Conservation (phyloP, 1,140 invertebrate genomes). For the Drosophila micromelanica region DNA sequence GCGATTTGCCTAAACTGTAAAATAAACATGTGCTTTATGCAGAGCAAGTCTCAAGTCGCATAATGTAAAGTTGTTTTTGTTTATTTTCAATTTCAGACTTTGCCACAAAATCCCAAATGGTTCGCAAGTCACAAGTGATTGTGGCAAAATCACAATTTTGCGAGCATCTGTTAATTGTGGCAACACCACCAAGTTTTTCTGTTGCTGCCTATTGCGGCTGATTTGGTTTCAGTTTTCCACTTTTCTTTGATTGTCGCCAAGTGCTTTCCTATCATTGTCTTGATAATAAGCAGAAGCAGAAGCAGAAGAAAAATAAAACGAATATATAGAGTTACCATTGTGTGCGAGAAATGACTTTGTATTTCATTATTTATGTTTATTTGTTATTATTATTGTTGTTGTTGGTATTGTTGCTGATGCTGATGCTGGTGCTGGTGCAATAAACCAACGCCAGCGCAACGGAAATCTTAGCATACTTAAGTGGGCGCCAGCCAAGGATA, state of each 20-base stretch:
- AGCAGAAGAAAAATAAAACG: conserved; percentile 2
- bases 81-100: neutral
- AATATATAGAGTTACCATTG: conserved; percentile 47
- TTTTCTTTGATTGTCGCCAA: neutral
- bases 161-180: conserved; percentile 1
- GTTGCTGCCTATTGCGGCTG: conserved; percentile 9
- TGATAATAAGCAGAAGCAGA: neutral
- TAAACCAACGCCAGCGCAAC: conserved; percentile 58
- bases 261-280: conserved; percentile 7
- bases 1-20: too few species aligned
- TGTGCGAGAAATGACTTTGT: conserved; percentile 72
- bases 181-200: neutral
- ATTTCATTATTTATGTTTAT: conserved; percentile 80
- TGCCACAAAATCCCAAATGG: neutral
- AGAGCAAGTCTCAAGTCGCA: neutral
- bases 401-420: neutral
- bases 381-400: conserved; percentile 48
- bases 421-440: conserved; percentile 45
- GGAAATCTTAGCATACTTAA: conserved; percentile 77
- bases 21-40: too few species aligned
- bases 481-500: conserved; percentile 56
- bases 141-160: neutral
- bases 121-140: neutral
- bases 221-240: conserved; percentile 15
- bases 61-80: neutral